Base-by-base conservation (phyloP, 2,113 vertebrate species). In the Cacatua alba region DNA sequence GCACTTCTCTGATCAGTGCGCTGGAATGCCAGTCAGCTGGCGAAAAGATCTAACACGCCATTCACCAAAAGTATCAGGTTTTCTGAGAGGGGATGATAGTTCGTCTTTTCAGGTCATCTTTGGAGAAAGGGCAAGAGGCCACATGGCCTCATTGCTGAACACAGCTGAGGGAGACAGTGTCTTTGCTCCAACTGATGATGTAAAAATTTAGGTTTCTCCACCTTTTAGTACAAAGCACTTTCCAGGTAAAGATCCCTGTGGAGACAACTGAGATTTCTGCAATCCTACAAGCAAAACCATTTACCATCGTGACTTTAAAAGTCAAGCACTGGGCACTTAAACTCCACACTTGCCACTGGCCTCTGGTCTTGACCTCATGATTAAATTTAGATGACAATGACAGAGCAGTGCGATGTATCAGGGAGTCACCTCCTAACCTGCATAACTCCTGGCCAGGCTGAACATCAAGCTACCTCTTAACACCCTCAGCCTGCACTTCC, bases 1-100 rank as follows among this genome's bases (percentile, higher is more conserved):
- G 81, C 46, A 57, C 83, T 94, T 39, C 94, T 91, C 81, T 79
- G 81, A 91, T 62, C 94, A 72, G 69, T 48, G 75, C 75, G 59
- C 63, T 72, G 51, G 82, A 93, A 91, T 87, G 49, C 51, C 87
- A 91, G 62, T 53, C 94, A 95, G 87, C 82, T 86, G 68, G 60
- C 70, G 52, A 94, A 96, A 96, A 95, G 89, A 84, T 63, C 25
- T 65, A 87, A 92, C 49, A 72, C 83, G 29, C 70, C 88, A 94
- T 24, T 96, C 92, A 90, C 64, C 88, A 84, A 55, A 94, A 89
- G 74, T 7, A 82, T 53, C 72, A 13, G 48, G 64, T 94, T 96
- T 92, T 86, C 81, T 35, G 31, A 31, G 31, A 7, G 29, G 23
- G 52, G 46, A 15, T 63, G 59, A 53, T 37, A 49, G 86, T 41